Evolutionary conservation across 1,140 invertebrate species (phyloP), one percentile per base, ranked within the genome.

Genomic region (Nomia melanderi): DNA sequence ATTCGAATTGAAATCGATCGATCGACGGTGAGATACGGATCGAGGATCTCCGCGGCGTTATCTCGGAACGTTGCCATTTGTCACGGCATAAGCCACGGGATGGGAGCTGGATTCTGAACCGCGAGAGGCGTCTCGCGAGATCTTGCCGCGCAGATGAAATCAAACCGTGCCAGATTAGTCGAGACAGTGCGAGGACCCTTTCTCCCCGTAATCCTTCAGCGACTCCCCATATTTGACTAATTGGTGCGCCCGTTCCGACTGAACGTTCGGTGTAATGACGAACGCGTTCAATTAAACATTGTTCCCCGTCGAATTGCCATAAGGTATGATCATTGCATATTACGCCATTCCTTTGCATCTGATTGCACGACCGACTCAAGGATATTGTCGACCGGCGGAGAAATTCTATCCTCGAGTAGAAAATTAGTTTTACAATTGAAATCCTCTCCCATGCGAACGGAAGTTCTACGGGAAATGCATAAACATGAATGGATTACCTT

Each of bases 61-160:
- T 88, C 84, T 77, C 81, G 77, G 72, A 86, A 85, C 80, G 84
- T 85, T 70, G 81, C 84, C 79, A 86, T 87, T 88, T 87, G 86
- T 88, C 88, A 88, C 79, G 56, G 78, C 57, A 70, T 85, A 85
- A 85, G 83, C 83, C 75, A 74, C 31, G 78, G 79, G 71, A 81
- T 56, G 60, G 83, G 67, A 29, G 29, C 60, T 50, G 65, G 70
- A 85, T 85, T 72, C 63, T 20, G 56, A 70, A 33, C 56, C 53
- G n/a, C 78, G 66, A 44, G 39, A 29, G 27, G 11, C 27, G 47
- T 44, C 57, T 72, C 56, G 60, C 20, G 29, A 59, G 74, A 77
- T 77, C 78, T 65, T 56, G 17, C n/a, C 14, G 62, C 31, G 36
- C 65, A 25, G 67, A 64, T 67, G 79, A 81, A 81, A 85, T 69